Conservation (phyloP, 2,888 invertebrate genomes). For the Lepetodrilus schrolli region DNA sequence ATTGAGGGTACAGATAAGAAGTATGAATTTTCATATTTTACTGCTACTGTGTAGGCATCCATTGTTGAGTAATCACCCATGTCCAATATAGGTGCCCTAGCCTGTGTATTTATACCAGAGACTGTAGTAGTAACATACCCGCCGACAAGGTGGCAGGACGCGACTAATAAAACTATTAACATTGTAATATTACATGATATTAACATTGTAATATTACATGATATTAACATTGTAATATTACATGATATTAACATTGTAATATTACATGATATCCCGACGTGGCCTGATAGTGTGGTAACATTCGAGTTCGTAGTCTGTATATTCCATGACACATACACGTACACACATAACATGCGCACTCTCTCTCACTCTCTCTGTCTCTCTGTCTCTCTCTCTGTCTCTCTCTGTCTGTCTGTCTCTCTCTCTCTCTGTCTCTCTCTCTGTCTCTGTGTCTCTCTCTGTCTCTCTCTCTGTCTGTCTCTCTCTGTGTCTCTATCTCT, state of each 20-base stretch:
- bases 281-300: too few species aligned
- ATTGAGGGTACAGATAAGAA: too few species aligned
- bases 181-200: too few species aligned
- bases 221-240: too few species aligned
- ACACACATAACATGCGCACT: too few species aligned
- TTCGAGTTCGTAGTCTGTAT: too few species aligned
- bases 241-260: too few species aligned
- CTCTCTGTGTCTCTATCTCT: neutral
- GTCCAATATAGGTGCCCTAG: neutral
- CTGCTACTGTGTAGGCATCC: neutral
- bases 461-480: neutral
- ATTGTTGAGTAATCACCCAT: neutral
- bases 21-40: neutral
- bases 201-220: too few species aligned
- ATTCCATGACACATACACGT: too few species aligned
- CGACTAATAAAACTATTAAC: too few species aligned
- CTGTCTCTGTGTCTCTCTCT: neutral
- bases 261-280: too few species aligned
- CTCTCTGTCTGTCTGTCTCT: constrained; percentile 25
- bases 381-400: constrained; percentile 20
- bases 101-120: constrained; percentile 22
- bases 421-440: constrained; percentile 31
- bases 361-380: constrained; percentile 9
- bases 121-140: neutral
- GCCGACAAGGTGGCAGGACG: too few species aligned